Conservation (phyloP, 2,797 vertebrate species). For the Enteromius argenteus region DNA sequence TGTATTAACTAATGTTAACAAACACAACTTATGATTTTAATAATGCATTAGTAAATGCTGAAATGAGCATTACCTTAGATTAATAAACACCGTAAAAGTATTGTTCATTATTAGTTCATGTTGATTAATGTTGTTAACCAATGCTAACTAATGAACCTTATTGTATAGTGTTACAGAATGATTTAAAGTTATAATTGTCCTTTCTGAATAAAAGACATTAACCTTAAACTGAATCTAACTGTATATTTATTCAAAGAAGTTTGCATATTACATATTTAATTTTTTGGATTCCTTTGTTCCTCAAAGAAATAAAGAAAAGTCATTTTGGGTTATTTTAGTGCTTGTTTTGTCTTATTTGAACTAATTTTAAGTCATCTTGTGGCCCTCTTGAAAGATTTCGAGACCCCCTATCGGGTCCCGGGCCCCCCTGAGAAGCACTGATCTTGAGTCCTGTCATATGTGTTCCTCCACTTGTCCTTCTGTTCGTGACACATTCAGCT, state of each 20-base stretch:
- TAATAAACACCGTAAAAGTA: no score
- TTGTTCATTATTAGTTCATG: no score
- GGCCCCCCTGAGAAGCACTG: neutral
- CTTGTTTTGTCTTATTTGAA: neutral
- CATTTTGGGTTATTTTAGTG: neutral
- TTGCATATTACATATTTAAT: neutral
- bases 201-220: neutral
- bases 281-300: neutral
- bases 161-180: no score
- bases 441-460: neutral
- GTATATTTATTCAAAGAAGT: neutral
- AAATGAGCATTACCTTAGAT: no score
- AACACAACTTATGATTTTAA: no score
- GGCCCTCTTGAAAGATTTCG: neutral
- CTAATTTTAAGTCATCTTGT: neutral
- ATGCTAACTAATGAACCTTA: no score
- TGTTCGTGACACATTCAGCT: neutral
- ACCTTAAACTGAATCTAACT: neutral
- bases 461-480: neutral
- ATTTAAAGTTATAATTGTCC: no score
- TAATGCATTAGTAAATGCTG: no score
- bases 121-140: no score
- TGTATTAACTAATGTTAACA: no score
- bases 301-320: no score
- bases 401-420: neutral